These are phyloP conservation scores for Lithodes maja DNA, from an alignment of 2,888 invertebrate genomes.

Conservation along the genomic window DNA sequence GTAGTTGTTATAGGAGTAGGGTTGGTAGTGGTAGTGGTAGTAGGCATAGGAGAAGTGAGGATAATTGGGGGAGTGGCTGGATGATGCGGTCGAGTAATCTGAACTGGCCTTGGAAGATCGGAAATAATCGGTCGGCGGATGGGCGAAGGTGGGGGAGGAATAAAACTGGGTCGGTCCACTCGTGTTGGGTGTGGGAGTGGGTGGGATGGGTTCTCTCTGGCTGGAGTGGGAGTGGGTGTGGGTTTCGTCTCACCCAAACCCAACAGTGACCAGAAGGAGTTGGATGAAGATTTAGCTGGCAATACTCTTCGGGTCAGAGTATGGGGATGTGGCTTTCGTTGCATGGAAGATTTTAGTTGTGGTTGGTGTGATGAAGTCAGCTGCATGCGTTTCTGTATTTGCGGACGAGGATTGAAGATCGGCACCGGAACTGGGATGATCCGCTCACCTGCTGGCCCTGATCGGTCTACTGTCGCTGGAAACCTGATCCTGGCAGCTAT, in stretches of 20 bases:
- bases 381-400: neutral
- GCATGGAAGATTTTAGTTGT: no score
- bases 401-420: neutral
- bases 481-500: conserved; percentile 49
- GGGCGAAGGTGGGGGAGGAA: conserved; percentile 8
- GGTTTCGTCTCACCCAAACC: conserved; percentile 16
- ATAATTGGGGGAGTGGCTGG: neutral
- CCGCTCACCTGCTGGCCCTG: neutral
- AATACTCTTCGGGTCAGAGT: neutral
- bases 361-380: neutral
- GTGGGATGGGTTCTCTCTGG: neutral
- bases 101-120: neutral
- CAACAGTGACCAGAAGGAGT: conserved; percentile 33
- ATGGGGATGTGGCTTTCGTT: neutral
- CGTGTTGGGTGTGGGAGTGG: neutral
- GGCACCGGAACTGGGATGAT: conserved; percentile 50
- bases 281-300: neutral
- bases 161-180: neutral
- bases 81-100: neutral
- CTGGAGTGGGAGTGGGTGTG: neutral
- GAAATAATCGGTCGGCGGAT: neutral
- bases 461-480: conserved; percentile 38
- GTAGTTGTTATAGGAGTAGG: neutral
- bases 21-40: neutral
- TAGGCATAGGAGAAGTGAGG: neutral